These are phyloP conservation scores for Eristalinus sepulchralis DNA, from an alignment of 2,888 invertebrate genomes.

Conservation along the genomic window DNA sequence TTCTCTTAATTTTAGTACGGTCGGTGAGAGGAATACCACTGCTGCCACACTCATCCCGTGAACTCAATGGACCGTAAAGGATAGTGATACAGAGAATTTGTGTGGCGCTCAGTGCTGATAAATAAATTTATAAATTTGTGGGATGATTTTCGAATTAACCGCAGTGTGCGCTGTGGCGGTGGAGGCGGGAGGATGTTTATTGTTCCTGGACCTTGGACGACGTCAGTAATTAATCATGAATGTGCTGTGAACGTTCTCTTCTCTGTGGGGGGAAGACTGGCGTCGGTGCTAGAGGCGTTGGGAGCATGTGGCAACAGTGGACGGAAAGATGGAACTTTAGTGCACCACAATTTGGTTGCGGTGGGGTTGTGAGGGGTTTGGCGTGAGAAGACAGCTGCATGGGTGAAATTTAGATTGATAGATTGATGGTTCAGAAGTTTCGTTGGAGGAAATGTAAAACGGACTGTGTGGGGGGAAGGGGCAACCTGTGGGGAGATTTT, in stretches of 20 bases:
- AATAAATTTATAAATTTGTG: slow-evolving; percentile 44
- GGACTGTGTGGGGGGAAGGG: slow-evolving; percentile 1
- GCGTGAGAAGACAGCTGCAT: background rate
- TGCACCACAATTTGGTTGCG: slow-evolving; percentile 3
- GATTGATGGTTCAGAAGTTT: slow-evolving; percentile 17
- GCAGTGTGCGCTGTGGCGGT: background rate
- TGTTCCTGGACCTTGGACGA: slow-evolving; percentile 42
- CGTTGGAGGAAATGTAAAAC: background rate
- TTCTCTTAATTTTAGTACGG: slow-evolving; percentile 8
- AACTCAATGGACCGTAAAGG: slow-evolving; percentile 45
- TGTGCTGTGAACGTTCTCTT: slow-evolving; percentile 8
- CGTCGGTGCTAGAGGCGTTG: background rate
- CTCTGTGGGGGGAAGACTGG: slow-evolving; percentile 5
- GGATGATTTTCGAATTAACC: slow-evolving; percentile 47
- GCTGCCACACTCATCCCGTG: too few species aligned
- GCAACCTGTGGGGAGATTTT: background rate
- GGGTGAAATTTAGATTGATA: slow-evolving; percentile 12
- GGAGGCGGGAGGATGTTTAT: slow-evolving; percentile 17
- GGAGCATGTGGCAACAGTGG: slow-evolving; percentile 25
- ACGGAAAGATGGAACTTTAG: slow-evolving; percentile 1
- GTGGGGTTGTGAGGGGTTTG: background rate
- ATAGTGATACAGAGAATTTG: slow-evolving; percentile 53
- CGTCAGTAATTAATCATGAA: slow-evolving; percentile 64
- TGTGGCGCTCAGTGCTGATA: slow-evolving; percentile 22
- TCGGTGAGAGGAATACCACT: too few species aligned